Percentiles rank a stretch among this genome's conserved stretches.
phyloP scores from a whole-genome alignment of 2,797 vertebrate genomes.

The Gymnothorax reevesii region DNA sequence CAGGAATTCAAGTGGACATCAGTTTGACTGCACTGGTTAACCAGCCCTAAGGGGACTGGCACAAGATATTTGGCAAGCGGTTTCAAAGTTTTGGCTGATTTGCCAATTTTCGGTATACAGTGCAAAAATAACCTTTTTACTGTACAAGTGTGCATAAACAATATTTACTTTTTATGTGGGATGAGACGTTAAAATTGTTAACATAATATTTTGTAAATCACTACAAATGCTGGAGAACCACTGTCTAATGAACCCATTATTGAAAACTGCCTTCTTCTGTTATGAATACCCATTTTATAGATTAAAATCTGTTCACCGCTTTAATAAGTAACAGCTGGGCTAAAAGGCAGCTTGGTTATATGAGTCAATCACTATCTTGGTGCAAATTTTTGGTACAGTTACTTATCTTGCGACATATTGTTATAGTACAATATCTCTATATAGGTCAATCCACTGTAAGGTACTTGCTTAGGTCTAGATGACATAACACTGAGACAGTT shows the following conservation, averaged over 20 bases:
- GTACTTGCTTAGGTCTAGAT: not conserved
- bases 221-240: not conserved
- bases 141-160: not conserved
- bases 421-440: not conserved
- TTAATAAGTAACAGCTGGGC: constrained; percentile 9
- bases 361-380: not conserved
- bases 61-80: no score
- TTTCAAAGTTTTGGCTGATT: no score
- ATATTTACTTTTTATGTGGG: not conserved
- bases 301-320: constrained; percentile 1
- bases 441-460: not conserved
- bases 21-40: no score
- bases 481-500: not conserved
- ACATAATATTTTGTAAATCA: no score
- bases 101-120: not conserved
- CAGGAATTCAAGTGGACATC: no score
- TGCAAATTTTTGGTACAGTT: not conserved
- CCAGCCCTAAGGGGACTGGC: no score
- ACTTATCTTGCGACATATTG: not conserved
- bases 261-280: not conserved
- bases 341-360: not conserved
- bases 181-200: not conserved
- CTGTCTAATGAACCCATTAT: no score
- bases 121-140: not conserved
- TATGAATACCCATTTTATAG: not conserved